These are phyloP conservation scores for Octopus bimaculoides DNA, from an alignment of 1,140 invertebrate species.

Conservation along the genomic window DNA sequence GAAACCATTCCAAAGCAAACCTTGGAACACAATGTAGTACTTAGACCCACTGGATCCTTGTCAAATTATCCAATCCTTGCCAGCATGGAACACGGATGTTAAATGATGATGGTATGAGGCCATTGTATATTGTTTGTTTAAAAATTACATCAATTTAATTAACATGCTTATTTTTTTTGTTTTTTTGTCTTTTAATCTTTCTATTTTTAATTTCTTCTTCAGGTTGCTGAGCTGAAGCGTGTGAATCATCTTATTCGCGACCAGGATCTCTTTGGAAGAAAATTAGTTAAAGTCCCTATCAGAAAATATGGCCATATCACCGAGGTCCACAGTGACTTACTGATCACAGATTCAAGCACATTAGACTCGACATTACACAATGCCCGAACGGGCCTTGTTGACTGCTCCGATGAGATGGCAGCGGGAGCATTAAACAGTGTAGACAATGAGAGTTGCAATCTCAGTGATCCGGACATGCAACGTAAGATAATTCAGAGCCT, in stretches of 20 bases:
- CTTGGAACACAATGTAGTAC: too few relatives aligned
- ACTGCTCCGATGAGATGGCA: not conserved
- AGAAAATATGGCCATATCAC: slow-evolving; percentile 39
- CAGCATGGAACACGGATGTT: too few relatives aligned
- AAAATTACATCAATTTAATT: too few relatives aligned
- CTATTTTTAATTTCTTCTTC: slow-evolving; percentile 21
- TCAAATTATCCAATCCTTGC: too few relatives aligned
- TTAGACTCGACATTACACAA: not conserved
- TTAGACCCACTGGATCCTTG: too few relatives aligned
- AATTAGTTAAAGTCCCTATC: slow-evolving; percentile 47
- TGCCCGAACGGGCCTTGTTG: slow-evolving; percentile 4
- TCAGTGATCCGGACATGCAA: slow-evolving; percentile 45
- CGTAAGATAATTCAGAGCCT: slow-evolving; percentile 40
- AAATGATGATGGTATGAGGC: too few relatives aligned
- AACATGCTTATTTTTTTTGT: too few relatives aligned
- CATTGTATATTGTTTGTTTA: too few relatives aligned
- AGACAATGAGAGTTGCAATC: slow-evolving; percentile 21
- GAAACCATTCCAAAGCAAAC: too few relatives aligned
- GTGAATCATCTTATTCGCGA: slow-evolving; percentile 49
- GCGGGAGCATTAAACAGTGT: slow-evolving; percentile 13
- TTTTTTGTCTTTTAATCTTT: not conserved
- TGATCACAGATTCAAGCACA: not conserved
- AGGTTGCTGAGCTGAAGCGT: slow-evolving; percentile 51
- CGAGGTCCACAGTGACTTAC: slow-evolving; percentile 30
- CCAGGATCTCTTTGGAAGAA: slow-evolving; percentile 48